These are phyloP conservation scores for Campylomormyrus numenius DNA, from an alignment of 2,113 vertebrate genomes.

Conservation along the genomic window DNA sequence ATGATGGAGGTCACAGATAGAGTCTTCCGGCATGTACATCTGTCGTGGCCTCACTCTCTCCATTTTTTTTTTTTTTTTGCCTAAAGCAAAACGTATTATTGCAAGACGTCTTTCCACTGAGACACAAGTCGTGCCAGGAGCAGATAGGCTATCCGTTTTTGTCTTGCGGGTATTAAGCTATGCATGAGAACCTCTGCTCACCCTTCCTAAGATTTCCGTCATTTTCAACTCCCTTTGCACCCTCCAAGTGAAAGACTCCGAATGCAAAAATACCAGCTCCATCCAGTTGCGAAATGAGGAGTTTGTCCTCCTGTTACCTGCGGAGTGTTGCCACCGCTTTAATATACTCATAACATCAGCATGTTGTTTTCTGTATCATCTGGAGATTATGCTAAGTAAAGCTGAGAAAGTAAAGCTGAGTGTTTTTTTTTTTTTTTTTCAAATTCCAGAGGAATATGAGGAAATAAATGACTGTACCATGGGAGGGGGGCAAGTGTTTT, in stretches of 20 bases:
- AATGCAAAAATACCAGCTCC: slow-evolving; percentile 10
- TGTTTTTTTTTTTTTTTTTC: slow-evolving; percentile 21
- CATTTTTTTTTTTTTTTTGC: slow-evolving; percentile 55
- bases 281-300: slow-evolving; percentile 16
- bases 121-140: slow-evolving; percentile 54
- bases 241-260: slow-evolving; percentile 51
- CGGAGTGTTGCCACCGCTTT: neutral
- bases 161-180: slow-evolving; percentile 69
- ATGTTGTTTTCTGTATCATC: neutral
- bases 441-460: slow-evolving; percentile 38
- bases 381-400: neutral
- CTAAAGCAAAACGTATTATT: slow-evolving; percentile 71
- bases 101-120: slow-evolving; percentile 61
- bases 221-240: slow-evolving; percentile 44
- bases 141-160: slow-evolving; percentile 54
- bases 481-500: slow-evolving; percentile 36
- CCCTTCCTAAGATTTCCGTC: slow-evolving; percentile 30
- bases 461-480: slow-evolving; percentile 50
- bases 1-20: slow-evolving; percentile 69
- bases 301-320: neutral
- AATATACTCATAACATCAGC: neutral
- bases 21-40: slow-evolving; percentile 51
- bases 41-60: slow-evolving; percentile 46
- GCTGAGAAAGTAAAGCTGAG: neutral
- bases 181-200: slow-evolving; percentile 68